Conservation (phyloP, 2,797 vertebrate genomes). For the Acanthiza pusilla region DNA sequence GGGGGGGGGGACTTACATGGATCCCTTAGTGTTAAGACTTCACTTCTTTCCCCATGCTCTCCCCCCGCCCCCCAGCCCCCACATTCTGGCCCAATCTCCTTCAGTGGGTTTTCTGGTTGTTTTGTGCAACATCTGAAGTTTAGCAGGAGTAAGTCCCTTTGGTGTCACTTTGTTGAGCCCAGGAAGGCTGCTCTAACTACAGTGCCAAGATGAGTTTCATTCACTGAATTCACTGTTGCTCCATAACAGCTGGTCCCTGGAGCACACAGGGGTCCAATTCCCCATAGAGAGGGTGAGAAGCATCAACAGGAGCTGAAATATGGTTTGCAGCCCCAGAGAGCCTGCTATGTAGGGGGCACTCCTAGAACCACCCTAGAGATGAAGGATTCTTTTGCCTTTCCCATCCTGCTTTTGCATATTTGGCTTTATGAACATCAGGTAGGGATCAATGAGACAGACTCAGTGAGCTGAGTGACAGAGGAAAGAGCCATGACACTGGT, state of each 20-base stretch:
- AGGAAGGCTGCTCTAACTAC: neutral
- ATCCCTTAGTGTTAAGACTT: neutral
- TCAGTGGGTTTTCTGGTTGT: neutral
- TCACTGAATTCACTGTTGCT: neutral
- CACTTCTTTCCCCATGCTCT: accelerated
- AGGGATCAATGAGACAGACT: neutral
- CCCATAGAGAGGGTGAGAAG: neutral
- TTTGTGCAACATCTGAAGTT: neutral
- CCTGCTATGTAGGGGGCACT: neutral
- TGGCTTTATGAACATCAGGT: neutral
- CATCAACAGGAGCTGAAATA: neutral
- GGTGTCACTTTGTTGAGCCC: neutral
- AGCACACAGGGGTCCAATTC: neutral
- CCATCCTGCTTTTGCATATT: neutral
- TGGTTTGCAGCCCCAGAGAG: neutral
- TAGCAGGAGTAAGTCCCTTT: neutral
- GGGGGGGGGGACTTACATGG: too few species aligned
- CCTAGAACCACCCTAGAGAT: neutral
- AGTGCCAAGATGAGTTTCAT: neutral
- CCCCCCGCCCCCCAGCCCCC: too few species aligned
- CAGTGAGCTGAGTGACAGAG: neutral
- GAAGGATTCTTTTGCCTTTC: neutral
- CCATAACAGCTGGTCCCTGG: neutral
- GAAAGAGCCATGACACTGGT: neutral
- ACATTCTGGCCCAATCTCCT: neutral